These are phyloP conservation scores for Rhodinocichla rosea DNA, from an alignment of 2,113 vertebrate species.

Conservation along the genomic window DNA sequence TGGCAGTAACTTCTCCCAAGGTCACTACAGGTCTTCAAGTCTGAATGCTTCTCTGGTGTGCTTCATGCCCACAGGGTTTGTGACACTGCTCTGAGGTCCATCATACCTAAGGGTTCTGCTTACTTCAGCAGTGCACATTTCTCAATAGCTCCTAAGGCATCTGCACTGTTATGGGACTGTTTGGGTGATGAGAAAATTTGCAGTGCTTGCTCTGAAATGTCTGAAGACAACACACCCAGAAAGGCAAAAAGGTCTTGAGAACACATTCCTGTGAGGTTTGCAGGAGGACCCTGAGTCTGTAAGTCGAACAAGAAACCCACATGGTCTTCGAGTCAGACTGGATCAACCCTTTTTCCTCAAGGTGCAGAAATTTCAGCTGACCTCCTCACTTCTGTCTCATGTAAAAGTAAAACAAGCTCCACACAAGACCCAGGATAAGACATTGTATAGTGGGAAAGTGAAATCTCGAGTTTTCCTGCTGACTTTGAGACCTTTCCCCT, in stretches of 20 bases:
- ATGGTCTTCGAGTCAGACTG: accelerated
- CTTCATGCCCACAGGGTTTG: background rate
- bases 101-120: background rate
- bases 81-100: background rate
- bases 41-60: background rate
- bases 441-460: accelerated
- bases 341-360: background rate
- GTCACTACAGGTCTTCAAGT: background rate
- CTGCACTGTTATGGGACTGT: background rate
- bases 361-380: background rate
- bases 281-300: background rate
- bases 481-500: background rate
- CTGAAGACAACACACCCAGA: background rate
- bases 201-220: background rate
- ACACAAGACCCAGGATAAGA: background rate
- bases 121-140: background rate
- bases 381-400: background rate
- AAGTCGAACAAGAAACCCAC: background rate
- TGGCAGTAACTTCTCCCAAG: background rate
- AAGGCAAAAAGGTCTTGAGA: background rate
- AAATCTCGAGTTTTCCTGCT: background rate
- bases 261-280: background rate
- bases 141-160: background rate
- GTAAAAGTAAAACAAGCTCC: background rate
- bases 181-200: background rate